These are phyloP conservation scores for Endotricha flammealis DNA, from an alignment of 2,888 invertebrate genomes.

Conservation along the genomic window DNA sequence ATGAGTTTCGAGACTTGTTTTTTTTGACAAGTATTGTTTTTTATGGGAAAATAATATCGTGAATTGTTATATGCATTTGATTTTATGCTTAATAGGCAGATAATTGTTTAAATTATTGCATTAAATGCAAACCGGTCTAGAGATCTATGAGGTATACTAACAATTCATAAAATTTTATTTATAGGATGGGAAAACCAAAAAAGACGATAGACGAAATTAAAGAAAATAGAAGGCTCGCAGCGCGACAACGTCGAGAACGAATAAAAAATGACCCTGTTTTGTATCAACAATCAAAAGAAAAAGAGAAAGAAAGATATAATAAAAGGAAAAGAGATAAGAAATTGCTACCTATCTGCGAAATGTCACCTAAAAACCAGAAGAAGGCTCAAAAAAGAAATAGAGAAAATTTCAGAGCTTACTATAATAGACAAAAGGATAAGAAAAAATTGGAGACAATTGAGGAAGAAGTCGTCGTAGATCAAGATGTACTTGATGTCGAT, in stretches of 20 bases:
- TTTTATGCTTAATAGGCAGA: too few relatives aligned
- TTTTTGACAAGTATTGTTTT: too few relatives aligned
- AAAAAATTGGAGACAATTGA: not conserved
- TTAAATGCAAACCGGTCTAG: too few relatives aligned
- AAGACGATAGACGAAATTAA: not conserved
- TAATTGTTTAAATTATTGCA: too few relatives aligned
- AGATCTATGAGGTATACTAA: too few relatives aligned
- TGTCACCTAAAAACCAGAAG: not conserved
- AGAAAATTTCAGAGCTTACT: not conserved
- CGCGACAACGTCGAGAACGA: not conserved
- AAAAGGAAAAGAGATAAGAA: not conserved
- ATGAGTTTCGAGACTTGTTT: too few relatives aligned
- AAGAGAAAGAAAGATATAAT: not conserved
- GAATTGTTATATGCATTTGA: too few relatives aligned
- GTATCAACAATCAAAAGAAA: not conserved
- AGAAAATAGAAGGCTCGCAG: not conserved
- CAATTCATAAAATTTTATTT: not conserved
- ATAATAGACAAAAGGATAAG: not conserved
- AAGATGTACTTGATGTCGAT: not conserved
- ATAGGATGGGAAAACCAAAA: slow-evolving; percentile 11
- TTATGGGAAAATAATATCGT: too few relatives aligned
- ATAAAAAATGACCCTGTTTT: not conserved
- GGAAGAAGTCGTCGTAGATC: not conserved
- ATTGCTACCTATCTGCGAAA: not conserved
- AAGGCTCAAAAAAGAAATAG: not conserved